phyloP scores from a whole-genome alignment of 1,140 invertebrate genomes.

The Lasaia peninsularis region DNA sequence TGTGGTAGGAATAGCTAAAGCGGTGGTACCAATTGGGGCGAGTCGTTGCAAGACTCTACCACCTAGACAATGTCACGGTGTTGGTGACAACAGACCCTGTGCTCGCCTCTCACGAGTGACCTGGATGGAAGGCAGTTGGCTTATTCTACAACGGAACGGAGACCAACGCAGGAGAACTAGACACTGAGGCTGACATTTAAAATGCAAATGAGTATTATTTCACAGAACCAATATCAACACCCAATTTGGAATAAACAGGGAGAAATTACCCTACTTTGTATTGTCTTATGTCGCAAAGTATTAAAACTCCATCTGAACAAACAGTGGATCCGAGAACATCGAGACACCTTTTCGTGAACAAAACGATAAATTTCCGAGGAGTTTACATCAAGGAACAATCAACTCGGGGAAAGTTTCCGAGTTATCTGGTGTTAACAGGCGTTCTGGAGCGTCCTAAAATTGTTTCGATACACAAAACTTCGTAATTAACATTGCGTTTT shows the following conservation, averaged over 20 bases:
- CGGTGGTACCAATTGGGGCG: too few species aligned
- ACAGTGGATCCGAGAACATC: background rate
- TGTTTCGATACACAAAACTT: conserved; percentile 16
- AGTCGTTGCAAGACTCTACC: too few species aligned
- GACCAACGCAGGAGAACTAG: too few species aligned
- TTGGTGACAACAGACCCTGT: too few species aligned
- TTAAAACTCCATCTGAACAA: conserved; percentile 9
- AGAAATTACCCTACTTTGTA: background rate
- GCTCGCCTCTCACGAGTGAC: too few species aligned
- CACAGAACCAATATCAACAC: background rate
- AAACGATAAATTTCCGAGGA: conserved; percentile 23
- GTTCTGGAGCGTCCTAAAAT: conserved; percentile 21
- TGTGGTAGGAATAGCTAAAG: too few species aligned
- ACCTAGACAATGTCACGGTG: too few species aligned
- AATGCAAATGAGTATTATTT: too few species aligned
- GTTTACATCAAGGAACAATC: conserved; percentile 26
- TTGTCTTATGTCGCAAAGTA: conserved; percentile 7
- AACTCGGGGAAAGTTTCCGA: conserved; percentile 21
- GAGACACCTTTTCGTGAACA: conserved; percentile 15
- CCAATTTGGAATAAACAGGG: background rate
- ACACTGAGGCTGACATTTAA: too few species aligned
- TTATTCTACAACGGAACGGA: too few species aligned
- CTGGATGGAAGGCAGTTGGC: too few species aligned
- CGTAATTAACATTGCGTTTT: conserved; percentile 3
- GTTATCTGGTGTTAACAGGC: conserved; percentile 24